phyloP scores from a whole-genome alignment of 1,140 invertebrate species.

The Nylanderia fulva region DNA sequence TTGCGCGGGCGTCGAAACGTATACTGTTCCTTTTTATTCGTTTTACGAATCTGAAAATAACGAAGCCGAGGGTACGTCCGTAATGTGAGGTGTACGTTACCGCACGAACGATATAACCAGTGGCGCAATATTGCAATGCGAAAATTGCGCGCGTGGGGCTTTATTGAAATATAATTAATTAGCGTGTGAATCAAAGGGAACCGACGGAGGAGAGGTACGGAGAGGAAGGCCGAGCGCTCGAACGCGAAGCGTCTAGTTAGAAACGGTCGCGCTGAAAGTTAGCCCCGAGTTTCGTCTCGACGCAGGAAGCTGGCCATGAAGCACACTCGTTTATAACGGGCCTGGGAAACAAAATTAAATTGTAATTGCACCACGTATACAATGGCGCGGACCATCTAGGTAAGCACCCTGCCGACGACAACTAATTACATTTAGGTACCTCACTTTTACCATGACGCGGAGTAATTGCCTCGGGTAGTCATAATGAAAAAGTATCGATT shows the following conservation, averaged over 20 bases:
- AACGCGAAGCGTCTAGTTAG: slow-evolving; percentile 57
- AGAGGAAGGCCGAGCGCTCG: not conserved
- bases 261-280: slow-evolving; percentile 69
- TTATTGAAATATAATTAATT: slow-evolving; percentile 78
- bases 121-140: slow-evolving; percentile 66
- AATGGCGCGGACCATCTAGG: slow-evolving; percentile 70
- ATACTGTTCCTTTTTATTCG: not conserved
- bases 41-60: slow-evolving; percentile 44
- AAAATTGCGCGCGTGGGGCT: slow-evolving; percentile 61
- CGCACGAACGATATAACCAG: not conserved
- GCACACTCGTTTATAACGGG: slow-evolving; percentile 76
- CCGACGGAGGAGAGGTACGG: slow-evolving; percentile 3
- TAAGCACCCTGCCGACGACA: slow-evolving; percentile 76
- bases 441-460: slow-evolving; percentile 73
- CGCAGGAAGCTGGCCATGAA: slow-evolving; percentile 72
- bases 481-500: slow-evolving; percentile 78
- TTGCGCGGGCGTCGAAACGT: not conserved
- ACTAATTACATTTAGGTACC: slow-evolving; percentile 79
- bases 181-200: slow-evolving; percentile 69
- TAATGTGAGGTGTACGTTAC: slow-evolving; percentile 20
- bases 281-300: slow-evolving; percentile 44
- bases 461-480: slow-evolving; percentile 74
- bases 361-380: slow-evolving; percentile 78
- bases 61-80: not conserved
- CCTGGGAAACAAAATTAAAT: slow-evolving; percentile 78